Conservation (phyloP, 2,888 invertebrate species). For the Diaprepes abbreviatus region DNA sequence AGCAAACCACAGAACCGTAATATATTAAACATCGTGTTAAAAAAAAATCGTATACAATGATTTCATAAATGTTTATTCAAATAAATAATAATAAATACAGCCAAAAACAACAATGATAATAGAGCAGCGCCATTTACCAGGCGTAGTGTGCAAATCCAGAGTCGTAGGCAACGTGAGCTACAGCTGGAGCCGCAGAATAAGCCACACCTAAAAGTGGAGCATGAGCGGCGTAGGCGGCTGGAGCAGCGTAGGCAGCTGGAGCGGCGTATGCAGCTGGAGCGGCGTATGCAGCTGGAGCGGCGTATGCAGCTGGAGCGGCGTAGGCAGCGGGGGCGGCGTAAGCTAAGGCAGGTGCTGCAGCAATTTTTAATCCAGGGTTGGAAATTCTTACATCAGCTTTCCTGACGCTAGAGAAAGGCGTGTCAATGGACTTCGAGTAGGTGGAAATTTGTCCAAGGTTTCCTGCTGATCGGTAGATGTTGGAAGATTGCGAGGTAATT, state of each 20-base stretch:
- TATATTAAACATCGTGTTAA: too few relatives aligned
- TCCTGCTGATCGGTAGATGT: conserved; percentile 75
- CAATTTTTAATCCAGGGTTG: conserved; percentile 71
- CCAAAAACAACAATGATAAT: conserved; percentile 10
- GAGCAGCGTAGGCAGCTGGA: conserved; percentile 71
- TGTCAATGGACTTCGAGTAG: conserved; percentile 78
- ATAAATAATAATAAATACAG: conserved; percentile 24
- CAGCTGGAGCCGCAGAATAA: conserved; percentile 74
- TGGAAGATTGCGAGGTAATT: conserved; percentile 73
- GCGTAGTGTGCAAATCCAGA: conserved; percentile 56
- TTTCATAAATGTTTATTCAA: conserved; percentile 14
- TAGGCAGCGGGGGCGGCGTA: conserved; percentile 71
- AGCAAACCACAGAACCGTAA: too few relatives aligned
- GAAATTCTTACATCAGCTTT: conserved; percentile 80
- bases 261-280: conserved; percentile 44
- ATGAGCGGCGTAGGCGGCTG: conserved; percentile 69
- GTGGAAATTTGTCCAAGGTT: conserved; percentile 80
- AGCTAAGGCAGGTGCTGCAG: conserved; percentile 52
- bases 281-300: conserved; percentile 45
- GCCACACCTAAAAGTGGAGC: conserved; percentile 67
- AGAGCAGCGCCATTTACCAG: conserved; percentile 47
- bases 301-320: conserved; percentile 61
- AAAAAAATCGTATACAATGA: too few relatives aligned
- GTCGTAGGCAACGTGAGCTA: conserved; percentile 74
- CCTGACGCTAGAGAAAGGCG: conserved; percentile 80